Percentiles rank a stretch among this genome's conserved stretches.
These are phyloP conservation scores for Coecobrya sp. DNA, from an alignment of 2,888 invertebrate genomes.

Conservation along the genomic window DNA sequence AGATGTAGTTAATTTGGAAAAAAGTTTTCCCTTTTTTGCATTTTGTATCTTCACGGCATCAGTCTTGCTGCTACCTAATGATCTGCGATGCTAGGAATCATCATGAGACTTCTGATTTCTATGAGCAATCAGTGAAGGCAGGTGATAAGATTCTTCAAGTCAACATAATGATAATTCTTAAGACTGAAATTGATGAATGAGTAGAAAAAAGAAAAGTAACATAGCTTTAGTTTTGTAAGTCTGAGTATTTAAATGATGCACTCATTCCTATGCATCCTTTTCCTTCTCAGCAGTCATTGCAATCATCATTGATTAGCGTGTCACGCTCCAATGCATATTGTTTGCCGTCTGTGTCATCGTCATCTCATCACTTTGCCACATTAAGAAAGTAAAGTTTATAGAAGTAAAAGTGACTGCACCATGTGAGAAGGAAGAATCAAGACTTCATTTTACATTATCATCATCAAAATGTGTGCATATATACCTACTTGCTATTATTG, in stretches of 20 bases:
- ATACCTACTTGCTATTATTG: too few species aligned
- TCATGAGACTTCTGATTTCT: neutral
- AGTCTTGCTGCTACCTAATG: neutral
- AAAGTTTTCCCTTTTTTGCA: neutral
- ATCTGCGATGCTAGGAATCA: neutral
- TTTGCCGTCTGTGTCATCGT: constrained; percentile 33
- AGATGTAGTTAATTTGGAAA: neutral
- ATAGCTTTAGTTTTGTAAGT: neutral
- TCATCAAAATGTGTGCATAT: neutral
- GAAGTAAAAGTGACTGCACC: neutral
- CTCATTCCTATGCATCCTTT: neutral
- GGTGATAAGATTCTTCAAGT: neutral
- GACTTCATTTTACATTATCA: neutral
- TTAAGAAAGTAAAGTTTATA: too few species aligned
- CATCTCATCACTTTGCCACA: neutral
- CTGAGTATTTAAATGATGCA: constrained; percentile 26
- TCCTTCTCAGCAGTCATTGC: neutral
- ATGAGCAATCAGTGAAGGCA: constrained; percentile 4
- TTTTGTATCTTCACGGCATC: neutral
- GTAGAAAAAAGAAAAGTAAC: constrained; percentile 16
- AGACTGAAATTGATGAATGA: constrained; percentile 23
- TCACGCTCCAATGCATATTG: constrained; percentile 30
- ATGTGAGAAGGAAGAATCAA: neutral
- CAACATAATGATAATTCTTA: neutral
- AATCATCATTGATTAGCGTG: constrained; percentile 49